Conservation (phyloP, 2,113 vertebrate species). For the Pangasianodon hypophthalmus region DNA sequence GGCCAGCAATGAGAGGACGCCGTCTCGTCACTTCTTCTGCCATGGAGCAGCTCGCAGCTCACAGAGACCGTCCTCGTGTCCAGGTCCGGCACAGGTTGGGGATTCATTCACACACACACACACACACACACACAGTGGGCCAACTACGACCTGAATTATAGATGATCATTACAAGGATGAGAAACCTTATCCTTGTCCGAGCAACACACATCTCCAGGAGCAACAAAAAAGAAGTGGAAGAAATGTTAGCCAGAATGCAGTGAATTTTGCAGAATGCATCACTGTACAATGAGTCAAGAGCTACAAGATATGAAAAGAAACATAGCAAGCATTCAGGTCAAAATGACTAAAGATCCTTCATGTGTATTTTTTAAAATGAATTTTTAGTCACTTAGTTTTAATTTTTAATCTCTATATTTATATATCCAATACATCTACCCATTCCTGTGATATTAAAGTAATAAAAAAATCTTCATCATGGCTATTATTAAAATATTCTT, state of each 20-base stretch:
- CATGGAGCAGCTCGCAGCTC: constrained; percentile 55
- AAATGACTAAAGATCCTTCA: neutral
- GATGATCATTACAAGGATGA: constrained; percentile 61
- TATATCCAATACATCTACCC: neutral
- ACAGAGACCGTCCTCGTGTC: neutral
- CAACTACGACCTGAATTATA: constrained; percentile 68
- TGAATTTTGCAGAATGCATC: neutral
- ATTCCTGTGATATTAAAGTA: neutral
- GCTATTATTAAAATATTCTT: neutral
- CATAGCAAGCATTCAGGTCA: neutral
- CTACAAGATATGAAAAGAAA: neutral
- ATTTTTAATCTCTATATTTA: neutral
- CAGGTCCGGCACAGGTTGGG: constrained; percentile 42
- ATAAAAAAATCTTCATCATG: neutral
- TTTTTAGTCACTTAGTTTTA: neutral
- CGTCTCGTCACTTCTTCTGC: constrained; percentile 68
- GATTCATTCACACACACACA: constrained; percentile 11
- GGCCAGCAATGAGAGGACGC: constrained; percentile 73
- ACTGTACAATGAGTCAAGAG: neutral
- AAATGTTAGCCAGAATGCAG: neutral
- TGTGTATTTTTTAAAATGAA: neutral
- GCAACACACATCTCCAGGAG: neutral
- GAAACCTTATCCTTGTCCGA: constrained; percentile 67
- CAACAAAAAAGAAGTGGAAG: neutral
- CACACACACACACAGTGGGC: constrained; percentile 33